Evolutionary conservation across 2,888 invertebrate species (phyloP).

Genomic region (Hylaea fasciaria): DNA sequence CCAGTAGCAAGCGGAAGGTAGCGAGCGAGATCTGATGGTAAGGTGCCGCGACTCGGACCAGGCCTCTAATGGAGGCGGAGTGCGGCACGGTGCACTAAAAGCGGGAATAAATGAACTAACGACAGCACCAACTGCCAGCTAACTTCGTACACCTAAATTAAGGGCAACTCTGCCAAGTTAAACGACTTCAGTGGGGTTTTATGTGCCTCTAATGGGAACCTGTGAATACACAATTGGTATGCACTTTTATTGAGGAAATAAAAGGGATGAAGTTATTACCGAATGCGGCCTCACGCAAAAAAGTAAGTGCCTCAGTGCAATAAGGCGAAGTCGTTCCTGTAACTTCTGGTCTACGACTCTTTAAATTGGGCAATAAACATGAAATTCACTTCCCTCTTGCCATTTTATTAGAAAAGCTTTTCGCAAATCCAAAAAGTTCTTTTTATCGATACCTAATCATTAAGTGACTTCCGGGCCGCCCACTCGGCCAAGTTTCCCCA

Average conservation of each 20-base stretch:
- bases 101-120: constrained; percentile 62
- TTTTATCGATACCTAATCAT: constrained; percentile 45
- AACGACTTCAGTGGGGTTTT: constrained; percentile 46
- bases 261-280: constrained; percentile 7
- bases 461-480: constrained; percentile 33
- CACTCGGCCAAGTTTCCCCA: constrained; percentile 29
- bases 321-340: constrained; percentile 48
- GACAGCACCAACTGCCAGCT: constrained; percentile 62
- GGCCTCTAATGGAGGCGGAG: constrained; percentile 55
- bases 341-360: constrained; percentile 54
- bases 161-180: constrained; percentile 49
- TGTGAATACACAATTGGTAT: constrained; percentile 42
- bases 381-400: constrained; percentile 47
- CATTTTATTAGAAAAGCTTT: constrained; percentile 48
- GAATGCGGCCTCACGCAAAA: constrained; percentile 24
- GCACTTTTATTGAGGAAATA: constrained; percentile 33
- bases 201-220: constrained; percentile 47
- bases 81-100: constrained; percentile 39
- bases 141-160: constrained; percentile 51
- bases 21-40: constrained; percentile 41
- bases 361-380: constrained; percentile 56
- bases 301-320: constrained; percentile 34
- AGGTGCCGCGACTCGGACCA: constrained; percentile 46
- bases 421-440: constrained; percentile 39
- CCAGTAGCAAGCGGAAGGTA: constrained; percentile 10